Conservation (phyloP, 2,888 invertebrate species). For the Tyria jacobaeae region DNA sequence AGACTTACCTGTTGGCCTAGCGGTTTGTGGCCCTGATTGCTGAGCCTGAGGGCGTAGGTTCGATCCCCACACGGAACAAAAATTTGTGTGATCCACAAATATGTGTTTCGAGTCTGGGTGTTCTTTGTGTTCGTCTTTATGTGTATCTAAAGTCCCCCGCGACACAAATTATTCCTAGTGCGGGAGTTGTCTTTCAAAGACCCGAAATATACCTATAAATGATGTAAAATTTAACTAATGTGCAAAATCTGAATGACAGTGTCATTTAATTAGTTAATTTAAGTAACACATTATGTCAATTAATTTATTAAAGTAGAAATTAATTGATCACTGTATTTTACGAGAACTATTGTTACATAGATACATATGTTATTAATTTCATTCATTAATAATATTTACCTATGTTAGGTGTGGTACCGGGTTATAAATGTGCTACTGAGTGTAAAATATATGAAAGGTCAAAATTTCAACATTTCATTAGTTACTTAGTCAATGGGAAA, state of each 20-base stretch:
- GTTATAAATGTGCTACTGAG: constrained; percentile 40
- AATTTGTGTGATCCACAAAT: no score
- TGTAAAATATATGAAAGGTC: constrained; percentile 51
- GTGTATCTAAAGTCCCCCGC: no score
- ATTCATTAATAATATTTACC: constrained; percentile 22
- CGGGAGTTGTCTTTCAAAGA: no score
- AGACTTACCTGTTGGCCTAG: no score
- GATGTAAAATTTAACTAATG: constrained; percentile 21
- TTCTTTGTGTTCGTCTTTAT: no score
- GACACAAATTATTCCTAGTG: no score
- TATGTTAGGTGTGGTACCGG: constrained; percentile 29
- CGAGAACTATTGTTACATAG: constrained; percentile 26
- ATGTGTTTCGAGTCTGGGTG: no score
- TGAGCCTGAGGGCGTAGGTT: no score
- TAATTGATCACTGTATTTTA: constrained; percentile 35
- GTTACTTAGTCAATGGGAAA: constrained; percentile 41
- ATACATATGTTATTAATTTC: constrained; percentile 34
- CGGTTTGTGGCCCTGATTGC: no score
- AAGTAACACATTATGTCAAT: constrained; percentile 56
- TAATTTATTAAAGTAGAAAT: constrained; percentile 57
- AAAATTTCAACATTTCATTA: constrained; percentile 60
- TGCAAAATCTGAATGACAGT: constrained; percentile 29
- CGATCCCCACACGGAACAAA: no score
- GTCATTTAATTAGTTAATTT: constrained; percentile 45
- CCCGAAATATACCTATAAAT: background rate